Evolutionary conservation across 2,113 vertebrate species (phyloP), one percentile per base, ranked within the genome.

Genomic region (Ascaphus truei): DNA sequence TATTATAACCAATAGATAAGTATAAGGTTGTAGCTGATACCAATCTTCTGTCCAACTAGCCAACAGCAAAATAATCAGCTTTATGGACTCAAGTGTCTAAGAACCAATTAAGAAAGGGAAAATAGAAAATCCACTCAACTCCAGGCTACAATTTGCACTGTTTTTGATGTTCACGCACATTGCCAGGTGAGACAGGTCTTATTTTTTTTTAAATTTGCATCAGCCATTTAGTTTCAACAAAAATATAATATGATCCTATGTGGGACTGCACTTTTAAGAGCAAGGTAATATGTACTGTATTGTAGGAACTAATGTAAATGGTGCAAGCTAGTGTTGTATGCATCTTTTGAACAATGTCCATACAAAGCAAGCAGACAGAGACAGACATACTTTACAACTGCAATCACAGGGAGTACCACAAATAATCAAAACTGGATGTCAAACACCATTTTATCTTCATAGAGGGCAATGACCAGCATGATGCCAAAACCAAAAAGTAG

Each of bases 401-500:
- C 23, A 64, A 75, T 79, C 72, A 62, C 71, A 73, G 68, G 60
- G 75, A 77, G 65, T 73, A 75, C 80, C 51, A 75, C 75, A 72
- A 69, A 72, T 45, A 72, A 74, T 90, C 92, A 94, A 72, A 97
- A 95, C 73, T 89, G 90, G 79, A 99, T 93, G 77, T 98, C 89
- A 30, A 99, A 80, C 76, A 96, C 93, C 31, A 98, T 96, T 75
- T 90, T 93, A 72, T 99, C 96, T 85, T 99, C 97, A 5, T 94
- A 99, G 77, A 99, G 94, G 78, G 97, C 97, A 63, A 99, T 99
- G 76, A 99, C 89, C 84, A 99, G 86, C 97, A 99, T 99, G 84
- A 97, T 92, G 85, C 79, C 85, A 72, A 99, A 99, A 7, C 97
- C 97, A 34, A 93, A 91, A 31, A 99, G 85, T 81, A 99, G 56